phyloP scores from a whole-genome alignment of 2,797 vertebrate genomes.

The Ceyx erithaca region DNA sequence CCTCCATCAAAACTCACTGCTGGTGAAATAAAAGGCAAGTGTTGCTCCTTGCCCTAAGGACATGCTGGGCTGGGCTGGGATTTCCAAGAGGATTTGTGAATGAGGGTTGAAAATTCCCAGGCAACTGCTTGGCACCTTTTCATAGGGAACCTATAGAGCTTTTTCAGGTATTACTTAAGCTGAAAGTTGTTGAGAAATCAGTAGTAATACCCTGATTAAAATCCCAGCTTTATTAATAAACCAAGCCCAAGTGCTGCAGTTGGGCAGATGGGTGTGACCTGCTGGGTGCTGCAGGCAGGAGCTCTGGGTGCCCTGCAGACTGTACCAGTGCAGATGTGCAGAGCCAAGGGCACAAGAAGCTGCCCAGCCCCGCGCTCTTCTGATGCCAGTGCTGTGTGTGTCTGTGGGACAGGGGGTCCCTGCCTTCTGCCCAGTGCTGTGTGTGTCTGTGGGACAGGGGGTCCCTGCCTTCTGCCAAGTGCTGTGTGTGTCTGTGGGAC shows the following conservation, averaged over 20 bases:
- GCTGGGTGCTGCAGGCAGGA: background rate
- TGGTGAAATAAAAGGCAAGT: background rate
- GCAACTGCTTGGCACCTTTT: background rate
- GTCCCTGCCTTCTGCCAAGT: background rate
- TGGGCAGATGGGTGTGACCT: background rate
- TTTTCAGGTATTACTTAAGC: background rate
- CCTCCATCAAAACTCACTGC: background rate
- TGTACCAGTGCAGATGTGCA: fast-evolving
- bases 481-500: too few species aligned
- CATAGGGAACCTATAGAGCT: background rate
- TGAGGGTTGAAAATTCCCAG: background rate
- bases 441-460: background rate
- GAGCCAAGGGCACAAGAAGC: fast-evolving
- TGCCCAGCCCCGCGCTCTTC: background rate
- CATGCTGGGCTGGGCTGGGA: background rate
- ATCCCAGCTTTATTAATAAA: background rate
- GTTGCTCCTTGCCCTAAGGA: background rate
- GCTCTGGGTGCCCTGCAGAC: background rate
- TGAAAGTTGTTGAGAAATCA: background rate
- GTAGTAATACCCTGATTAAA: background rate
- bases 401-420: background rate
- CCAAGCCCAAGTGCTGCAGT: background rate
- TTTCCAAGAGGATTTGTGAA: background rate
- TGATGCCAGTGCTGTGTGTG: fast-evolving
- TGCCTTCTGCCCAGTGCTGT: background rate